Evolutionary conservation across 2,888 invertebrate species (phyloP), one percentile per base, ranked within the genome.

Genomic region (Chironomus riparius): DNA sequence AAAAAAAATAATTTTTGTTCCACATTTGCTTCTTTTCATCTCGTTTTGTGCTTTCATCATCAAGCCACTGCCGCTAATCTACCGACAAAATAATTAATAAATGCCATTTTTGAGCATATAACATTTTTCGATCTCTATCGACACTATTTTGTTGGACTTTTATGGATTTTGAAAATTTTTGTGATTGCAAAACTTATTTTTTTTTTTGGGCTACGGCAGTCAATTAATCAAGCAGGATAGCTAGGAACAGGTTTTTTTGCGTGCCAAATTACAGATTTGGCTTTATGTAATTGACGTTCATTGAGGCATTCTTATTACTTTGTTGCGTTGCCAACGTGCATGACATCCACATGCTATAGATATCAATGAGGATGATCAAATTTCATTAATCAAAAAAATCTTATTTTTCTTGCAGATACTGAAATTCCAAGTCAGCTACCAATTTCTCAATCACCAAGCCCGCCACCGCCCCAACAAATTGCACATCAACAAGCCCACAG

Each of bases 351-450:
- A 38, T 38, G 38, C 38, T 38, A 10, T 38, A 38, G 10, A 38
- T 2, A 38, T 38, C 38, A 38, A 38, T 38, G 7, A 38, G 10
- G 10, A 10, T 38, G 38, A 38, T 38, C 38, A 38, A 38, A 38
- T 38, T 38, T 13, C 21, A 65, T 24, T 65, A 65, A 38, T 69
- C 47, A 69, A 4, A 28, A 15, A 77, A 50, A 78, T 77, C 70
- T 79, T 78, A 78, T 77, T 68, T n/a, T 78, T 77, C 68, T 78
- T 82, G 73, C 80, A 83, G 84, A 84, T 80, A 84, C 84, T 77
- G 84, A 84, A 83, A 84, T 84, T 82, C 84, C 84, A 81, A 82
- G 83, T 68, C 74, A 74, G 47, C 83, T 78, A 73, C 78, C 84
- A 80, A 84, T 84, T 81, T 65, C 65, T 21, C 65, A 74, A 15